These are phyloP conservation scores for Naja naja DNA, from an alignment of 2,113 vertebrate species.

Conservation along the genomic window DNA sequence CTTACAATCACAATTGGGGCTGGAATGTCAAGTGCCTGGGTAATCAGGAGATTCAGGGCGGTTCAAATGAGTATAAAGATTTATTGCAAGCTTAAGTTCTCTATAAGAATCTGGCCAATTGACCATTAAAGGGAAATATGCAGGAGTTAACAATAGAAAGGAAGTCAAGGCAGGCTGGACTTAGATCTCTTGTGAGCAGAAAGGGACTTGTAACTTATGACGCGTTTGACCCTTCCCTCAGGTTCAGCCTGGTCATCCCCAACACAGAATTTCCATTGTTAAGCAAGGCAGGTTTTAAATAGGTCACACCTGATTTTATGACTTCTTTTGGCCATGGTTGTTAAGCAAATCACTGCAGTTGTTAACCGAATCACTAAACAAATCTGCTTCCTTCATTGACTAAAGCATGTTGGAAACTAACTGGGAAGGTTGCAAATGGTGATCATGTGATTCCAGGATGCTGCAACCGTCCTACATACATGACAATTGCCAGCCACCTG, in stretches of 20 bases:
- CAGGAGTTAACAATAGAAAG: background rate
- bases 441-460: background rate
- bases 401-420: background rate
- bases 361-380: background rate
- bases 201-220: background rate
- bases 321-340: background rate
- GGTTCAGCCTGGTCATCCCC: background rate
- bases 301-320: background rate
- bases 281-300: background rate
- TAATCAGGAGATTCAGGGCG: background rate
- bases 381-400: background rate
- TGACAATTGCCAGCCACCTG: background rate
- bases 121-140: background rate
- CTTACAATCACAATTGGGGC: background rate
- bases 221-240: background rate
- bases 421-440: background rate
- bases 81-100: background rate
- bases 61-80: background rate
- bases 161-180: background rate
- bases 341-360: background rate
- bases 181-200: background rate
- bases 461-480: background rate
- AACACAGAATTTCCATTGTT: background rate
- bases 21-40: background rate
- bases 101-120: background rate